Conservation (phyloP, 2,888 invertebrate species). For the Hirtodrosophila cameraria region DNA sequence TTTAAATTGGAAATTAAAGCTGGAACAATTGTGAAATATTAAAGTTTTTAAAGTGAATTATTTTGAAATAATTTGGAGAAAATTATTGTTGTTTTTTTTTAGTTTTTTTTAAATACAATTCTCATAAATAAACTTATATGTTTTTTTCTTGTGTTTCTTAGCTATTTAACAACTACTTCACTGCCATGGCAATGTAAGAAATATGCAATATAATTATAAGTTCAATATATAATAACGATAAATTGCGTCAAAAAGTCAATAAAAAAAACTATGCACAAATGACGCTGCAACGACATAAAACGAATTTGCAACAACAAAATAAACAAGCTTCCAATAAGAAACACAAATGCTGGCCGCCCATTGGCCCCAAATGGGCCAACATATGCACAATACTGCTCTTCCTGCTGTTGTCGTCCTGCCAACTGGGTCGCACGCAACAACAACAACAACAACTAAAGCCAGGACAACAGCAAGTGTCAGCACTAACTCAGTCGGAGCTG, state of each 20-base stretch:
- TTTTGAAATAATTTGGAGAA: too few relatives aligned
- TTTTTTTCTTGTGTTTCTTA: constrained; percentile 1
- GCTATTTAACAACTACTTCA: constrained; percentile 24
- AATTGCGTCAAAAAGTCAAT: constrained; percentile 37
- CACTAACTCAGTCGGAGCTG: constrained; percentile 32
- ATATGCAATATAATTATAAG: constrained; percentile 21
- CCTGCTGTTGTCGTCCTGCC: constrained; percentile 62
- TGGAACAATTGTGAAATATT: too few relatives aligned
- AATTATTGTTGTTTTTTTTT: too few relatives aligned
- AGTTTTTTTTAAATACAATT: neutral
- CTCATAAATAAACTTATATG: neutral
- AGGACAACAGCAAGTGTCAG: constrained; percentile 11
- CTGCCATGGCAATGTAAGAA: constrained; percentile 53
- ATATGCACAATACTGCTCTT: constrained; percentile 48
- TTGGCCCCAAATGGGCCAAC: constrained; percentile 56
- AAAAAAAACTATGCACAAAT: constrained; percentile 76
- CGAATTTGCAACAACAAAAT: constrained; percentile 50
- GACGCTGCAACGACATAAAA: constrained; percentile 69
- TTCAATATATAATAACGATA: constrained; percentile 3
- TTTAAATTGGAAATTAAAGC: too few relatives aligned
- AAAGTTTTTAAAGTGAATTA: too few relatives aligned
- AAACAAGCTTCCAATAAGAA: constrained; percentile 31
- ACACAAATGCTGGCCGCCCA: constrained; percentile 26
- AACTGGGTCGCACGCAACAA: constrained; percentile 67
- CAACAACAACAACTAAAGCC: constrained; percentile 29